Evolutionary conservation across 2,113 vertebrate genomes (phyloP).

Genomic region (Peromyscus leucopus): DNA sequence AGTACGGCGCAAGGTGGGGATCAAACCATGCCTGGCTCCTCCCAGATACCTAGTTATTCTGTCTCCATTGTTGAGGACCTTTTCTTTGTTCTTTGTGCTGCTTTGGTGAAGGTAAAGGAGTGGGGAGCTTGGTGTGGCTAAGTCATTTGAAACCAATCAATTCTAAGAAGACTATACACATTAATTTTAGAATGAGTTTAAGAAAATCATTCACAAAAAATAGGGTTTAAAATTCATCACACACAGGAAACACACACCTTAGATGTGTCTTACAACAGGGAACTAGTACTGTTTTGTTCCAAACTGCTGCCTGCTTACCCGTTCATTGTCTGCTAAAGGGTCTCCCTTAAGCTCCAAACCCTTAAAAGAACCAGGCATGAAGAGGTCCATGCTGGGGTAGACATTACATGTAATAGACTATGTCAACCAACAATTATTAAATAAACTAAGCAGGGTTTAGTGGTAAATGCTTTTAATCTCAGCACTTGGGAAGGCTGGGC

Average conservation of each 20-base stretch:
- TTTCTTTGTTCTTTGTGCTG: background rate
- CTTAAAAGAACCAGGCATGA: background rate
- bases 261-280: background rate
- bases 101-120: background rate
- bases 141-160: constrained; percentile 3
- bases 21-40: background rate
- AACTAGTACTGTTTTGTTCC: background rate
- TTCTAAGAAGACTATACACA: background rate
- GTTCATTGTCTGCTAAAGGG: background rate
- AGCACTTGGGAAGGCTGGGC: background rate
- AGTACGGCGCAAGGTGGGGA: background rate
- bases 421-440: background rate
- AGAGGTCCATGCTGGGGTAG: background rate
- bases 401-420: background rate
- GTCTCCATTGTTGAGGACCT: background rate
- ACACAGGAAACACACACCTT: background rate
- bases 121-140: background rate
- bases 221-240: background rate
- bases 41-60: background rate
- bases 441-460: background rate
- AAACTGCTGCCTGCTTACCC: background rate
- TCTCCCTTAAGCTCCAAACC: background rate
- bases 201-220: constrained; percentile 9
- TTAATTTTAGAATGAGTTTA: constrained; percentile 37
- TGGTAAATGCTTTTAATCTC: background rate